phyloP scores from a whole-genome alignment of 2,113 vertebrate species.

The Cavia porcellus region DNA sequence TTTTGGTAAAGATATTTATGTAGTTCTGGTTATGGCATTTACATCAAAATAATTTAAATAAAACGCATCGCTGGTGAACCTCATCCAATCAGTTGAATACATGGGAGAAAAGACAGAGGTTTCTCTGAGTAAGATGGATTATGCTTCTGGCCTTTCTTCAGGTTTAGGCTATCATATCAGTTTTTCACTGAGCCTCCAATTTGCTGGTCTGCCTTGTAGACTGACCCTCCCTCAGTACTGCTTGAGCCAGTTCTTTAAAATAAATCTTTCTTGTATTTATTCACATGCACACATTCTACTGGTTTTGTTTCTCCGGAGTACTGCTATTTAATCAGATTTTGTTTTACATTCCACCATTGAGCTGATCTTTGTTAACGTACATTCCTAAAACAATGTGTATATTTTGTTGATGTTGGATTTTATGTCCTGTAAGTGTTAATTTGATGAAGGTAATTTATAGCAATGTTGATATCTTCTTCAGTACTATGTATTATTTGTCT shows the following conservation, averaged over 20 bases:
- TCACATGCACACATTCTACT: neutral
- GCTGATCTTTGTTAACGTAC: neutral
- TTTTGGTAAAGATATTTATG: neutral
- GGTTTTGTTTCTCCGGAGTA: neutral
- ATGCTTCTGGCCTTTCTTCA: neutral
- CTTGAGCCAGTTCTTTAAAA: neutral
- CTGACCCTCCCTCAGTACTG: too few relatives aligned
- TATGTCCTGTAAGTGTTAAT: neutral
- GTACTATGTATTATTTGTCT: neutral
- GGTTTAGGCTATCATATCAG: neutral
- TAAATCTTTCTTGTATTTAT: neutral
- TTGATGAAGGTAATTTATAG: neutral
- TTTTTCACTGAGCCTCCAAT: neutral
- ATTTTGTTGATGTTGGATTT: neutral
- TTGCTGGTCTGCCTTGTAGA: neutral
- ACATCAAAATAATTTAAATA: neutral
- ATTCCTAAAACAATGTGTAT: neutral
- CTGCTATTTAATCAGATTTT: neutral
- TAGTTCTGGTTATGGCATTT: neutral
- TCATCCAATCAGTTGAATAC: neutral
- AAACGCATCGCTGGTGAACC: neutral
- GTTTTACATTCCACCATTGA: neutral
- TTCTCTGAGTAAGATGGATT: neutral
- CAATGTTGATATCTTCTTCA: neutral
- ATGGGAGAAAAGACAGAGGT: neutral